Conservation (phyloP, 2,888 invertebrate genomes). For the Lypha dubia region DNA sequence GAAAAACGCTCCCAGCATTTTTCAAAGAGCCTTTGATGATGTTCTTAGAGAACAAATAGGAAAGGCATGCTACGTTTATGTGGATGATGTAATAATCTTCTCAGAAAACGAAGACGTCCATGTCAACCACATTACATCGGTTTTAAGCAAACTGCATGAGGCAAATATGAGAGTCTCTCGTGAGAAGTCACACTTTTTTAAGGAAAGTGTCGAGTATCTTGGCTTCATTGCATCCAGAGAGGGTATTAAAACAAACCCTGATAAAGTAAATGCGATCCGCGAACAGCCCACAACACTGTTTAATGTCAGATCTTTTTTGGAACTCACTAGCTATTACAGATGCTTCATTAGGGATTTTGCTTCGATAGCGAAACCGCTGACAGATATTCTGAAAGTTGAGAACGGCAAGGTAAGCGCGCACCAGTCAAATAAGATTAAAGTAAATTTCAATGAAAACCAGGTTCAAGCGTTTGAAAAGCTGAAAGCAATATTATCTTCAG, state of each 20-base stretch:
- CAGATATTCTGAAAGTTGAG: constrained; percentile 70
- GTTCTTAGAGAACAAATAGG: too few species aligned
- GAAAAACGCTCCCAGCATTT: too few species aligned
- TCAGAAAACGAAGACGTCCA: too few species aligned
- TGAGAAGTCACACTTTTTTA: constrained; percentile 64
- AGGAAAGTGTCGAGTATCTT: constrained; percentile 40
- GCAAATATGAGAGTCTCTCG: constrained; percentile 45
- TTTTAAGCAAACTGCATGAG: background rate
- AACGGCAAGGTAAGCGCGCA: constrained; percentile 69
- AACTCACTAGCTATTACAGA: constrained; percentile 4
- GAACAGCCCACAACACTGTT: constrained; percentile 9
- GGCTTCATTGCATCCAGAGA: constrained; percentile 25
- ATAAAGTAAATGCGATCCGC: background rate
- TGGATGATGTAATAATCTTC: too few species aligned
- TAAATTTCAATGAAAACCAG: constrained; percentile 58
- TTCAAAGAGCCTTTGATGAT: too few species aligned
- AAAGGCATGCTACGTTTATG: too few species aligned
- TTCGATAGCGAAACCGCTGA: constrained; percentile 70
- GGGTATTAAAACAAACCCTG: background rate
- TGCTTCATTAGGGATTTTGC: too few species aligned
- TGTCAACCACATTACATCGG: too few species aligned
- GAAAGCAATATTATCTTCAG: constrained; percentile 51
- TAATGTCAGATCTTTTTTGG: constrained; percentile 20
- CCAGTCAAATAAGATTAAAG: constrained; percentile 55
- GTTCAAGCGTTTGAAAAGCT: constrained; percentile 60